Evolutionary conservation across 37 sponge, comb jelly and placozoan genomes (phyloP).

Genomic region (Tethya wilhelma): DNA sequence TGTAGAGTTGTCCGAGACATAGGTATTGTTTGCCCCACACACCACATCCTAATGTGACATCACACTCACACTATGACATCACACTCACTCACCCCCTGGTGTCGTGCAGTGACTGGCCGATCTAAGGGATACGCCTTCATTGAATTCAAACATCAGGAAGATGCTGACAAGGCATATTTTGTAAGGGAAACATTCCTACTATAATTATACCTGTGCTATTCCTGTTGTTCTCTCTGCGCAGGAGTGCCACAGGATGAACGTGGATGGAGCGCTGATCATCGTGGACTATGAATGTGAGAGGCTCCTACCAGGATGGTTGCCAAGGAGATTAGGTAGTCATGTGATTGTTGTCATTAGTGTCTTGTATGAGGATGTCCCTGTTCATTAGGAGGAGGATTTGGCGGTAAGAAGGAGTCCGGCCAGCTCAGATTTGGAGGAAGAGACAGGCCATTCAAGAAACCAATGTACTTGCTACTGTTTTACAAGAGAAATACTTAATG

Average conservation of each 20-base stretch:
- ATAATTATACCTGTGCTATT: neutral
- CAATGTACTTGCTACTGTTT: slow-evolving; percentile 83
- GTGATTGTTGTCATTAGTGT: neutral
- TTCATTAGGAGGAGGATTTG: slow-evolving; percentile 93
- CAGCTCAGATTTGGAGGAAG: slow-evolving; percentile 98
- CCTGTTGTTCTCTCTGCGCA: slow-evolving; percentile 6
- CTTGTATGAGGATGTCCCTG: neutral
- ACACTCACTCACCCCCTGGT: neutral
- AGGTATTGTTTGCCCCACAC: slow-evolving; percentile 44
- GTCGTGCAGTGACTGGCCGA: slow-evolving; percentile 74
- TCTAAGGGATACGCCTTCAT: slow-evolving; percentile 92
- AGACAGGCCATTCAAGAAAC: slow-evolving; percentile 90
- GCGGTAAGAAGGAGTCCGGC: slow-evolving; percentile 96
- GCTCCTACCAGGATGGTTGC: slow-evolving; percentile 87
- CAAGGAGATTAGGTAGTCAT: slow-evolving; percentile 85
- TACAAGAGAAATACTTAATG: no score
- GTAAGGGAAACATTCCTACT: slow-evolving; percentile 20
- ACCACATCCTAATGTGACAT: neutral
- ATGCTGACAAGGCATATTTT: slow-evolving; percentile 68
- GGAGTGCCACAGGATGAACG: slow-evolving; percentile 38
- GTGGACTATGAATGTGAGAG: slow-evolving; percentile 91
- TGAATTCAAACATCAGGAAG: slow-evolving; percentile 59
- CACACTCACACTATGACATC: neutral
- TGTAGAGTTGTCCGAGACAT: slow-evolving; percentile 88
- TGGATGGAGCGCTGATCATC: slow-evolving; percentile 76